phyloP scores from a whole-genome alignment of 2,797 vertebrate genomes.

The Todus mexicanus region DNA sequence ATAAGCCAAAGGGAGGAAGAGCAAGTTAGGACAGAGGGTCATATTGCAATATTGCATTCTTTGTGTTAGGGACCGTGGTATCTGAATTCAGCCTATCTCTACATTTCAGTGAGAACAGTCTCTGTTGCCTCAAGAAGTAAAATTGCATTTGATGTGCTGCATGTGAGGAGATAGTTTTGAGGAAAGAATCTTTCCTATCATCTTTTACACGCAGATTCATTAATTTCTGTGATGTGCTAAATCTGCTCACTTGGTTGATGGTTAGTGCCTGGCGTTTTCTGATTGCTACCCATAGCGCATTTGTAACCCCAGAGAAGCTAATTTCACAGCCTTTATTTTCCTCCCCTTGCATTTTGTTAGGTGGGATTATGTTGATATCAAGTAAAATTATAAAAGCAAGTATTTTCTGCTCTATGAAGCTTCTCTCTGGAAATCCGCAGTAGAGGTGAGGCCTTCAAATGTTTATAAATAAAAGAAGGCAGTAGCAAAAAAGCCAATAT shows the following conservation, averaged over 20 bases:
- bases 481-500: background rate
- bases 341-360: background rate
- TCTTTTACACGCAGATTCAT: conserved; percentile 22
- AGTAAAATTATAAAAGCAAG: conserved; percentile 41
- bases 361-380: conserved; percentile 25
- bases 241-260: conserved; percentile 8
- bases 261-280: conserved; percentile 11
- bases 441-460: background rate
- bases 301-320: conserved; percentile 24
- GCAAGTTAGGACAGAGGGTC: background rate
- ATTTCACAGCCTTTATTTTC: background rate
- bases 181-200: background rate
- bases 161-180: background rate
- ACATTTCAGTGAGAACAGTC: background rate
- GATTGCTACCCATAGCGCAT: conserved; percentile 66
- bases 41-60: background rate
- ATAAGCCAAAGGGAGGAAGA: background rate
- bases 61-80: background rate
- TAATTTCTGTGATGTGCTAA: conserved; percentile 51
- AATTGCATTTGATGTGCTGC: background rate
- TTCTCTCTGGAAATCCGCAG: background rate
- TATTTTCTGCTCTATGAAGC: background rate
- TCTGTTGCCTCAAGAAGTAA: background rate
- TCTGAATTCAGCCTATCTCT: background rate
- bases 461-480: background rate